These are phyloP conservation scores for Cosmia trapezina DNA, from an alignment of 2,888 invertebrate genomes.

Conservation along the genomic window DNA sequence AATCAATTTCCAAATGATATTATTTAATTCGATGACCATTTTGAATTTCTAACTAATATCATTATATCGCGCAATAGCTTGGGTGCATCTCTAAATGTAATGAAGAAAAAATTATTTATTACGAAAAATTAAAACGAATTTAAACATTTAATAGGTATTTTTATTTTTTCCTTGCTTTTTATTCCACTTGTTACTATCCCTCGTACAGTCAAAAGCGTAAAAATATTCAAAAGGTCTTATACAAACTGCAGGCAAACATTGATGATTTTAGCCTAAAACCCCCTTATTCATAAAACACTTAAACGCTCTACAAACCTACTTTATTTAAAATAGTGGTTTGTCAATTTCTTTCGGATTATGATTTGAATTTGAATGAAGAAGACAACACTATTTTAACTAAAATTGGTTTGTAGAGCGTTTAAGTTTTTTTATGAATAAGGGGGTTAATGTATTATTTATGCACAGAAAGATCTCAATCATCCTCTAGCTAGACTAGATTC, in stretches of 20 bases:
- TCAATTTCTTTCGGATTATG: too few species aligned
- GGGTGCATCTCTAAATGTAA: slow-evolving; percentile 58
- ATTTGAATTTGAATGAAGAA: too few species aligned
- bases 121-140: slow-evolving; percentile 55
- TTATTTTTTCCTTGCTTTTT: neutral
- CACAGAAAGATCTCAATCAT: too few species aligned
- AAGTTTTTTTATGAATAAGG: too few species aligned
- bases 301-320: too few species aligned
- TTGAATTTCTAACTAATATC: slow-evolving; percentile 57
- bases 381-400: too few species aligned
- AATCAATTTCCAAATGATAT: slow-evolving; percentile 51
- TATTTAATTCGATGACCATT: slow-evolving; percentile 48
- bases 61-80: slow-evolving; percentile 50
- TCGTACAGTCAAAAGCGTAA: neutral
- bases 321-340: too few species aligned
- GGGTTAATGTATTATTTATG: too few species aligned
- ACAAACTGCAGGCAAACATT: neutral
- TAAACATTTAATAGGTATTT: slow-evolving; percentile 20
- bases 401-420: too few species aligned
- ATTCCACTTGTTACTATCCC: neutral
- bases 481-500: too few species aligned
- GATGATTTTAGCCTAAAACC: too few species aligned
- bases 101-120: slow-evolving; percentile 62
- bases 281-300: too few species aligned
- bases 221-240: neutral